Evolutionary conservation across 35 echinoderm and acorn worm species (phyloP), one percentile per base, ranked within the genome.

Genomic region (Ptychodera flava): DNA sequence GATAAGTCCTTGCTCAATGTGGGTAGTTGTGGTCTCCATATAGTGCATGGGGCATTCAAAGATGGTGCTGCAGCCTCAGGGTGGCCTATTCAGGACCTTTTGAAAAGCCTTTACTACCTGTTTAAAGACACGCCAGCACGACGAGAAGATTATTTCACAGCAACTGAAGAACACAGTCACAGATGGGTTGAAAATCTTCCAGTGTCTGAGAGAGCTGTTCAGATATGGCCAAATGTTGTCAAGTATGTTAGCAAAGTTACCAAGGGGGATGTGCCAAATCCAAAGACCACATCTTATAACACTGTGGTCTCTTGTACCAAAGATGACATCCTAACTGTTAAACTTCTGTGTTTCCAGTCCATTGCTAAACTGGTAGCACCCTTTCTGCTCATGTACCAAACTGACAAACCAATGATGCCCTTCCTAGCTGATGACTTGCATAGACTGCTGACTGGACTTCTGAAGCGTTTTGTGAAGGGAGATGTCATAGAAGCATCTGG

Each of bases 401-500:
- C 81, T 79, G 91, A 93, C 87, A 84, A 78, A 79, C 91, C 82
- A 12, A 93, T 93, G 91, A 89, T 88, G 81, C 79, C 86, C 32
- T 92, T 92, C 37, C 30, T 92, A 31, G 86, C 91, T 28, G 38
- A 83, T 29, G 91, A 92, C 38, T 78, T 89, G 30, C 28, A 28
- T 76, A 34, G 76, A 88, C 35, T 87, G 79, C 38, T 93, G 30
- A 52, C 29, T 28, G 85, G 76, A 35, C 76, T 93, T 29, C 80
- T 93, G 91, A 89, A 93, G 83, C 85, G 83, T 30, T 93, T 89
- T 84, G 28, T 93, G 64, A 93, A 93, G 37, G n/a, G 45, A 12
- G 45, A 64, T 64, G 45, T 64, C 22, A 64, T 64, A 22, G 6
- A 64, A 22, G 45, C 6, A 22, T 64, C 6, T 64, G 45, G 45